Evolutionary conservation across 2,888 invertebrate species (phyloP), one percentile per base, ranked within the genome.

Genomic region (Hirudinaria manillensis): DNA sequence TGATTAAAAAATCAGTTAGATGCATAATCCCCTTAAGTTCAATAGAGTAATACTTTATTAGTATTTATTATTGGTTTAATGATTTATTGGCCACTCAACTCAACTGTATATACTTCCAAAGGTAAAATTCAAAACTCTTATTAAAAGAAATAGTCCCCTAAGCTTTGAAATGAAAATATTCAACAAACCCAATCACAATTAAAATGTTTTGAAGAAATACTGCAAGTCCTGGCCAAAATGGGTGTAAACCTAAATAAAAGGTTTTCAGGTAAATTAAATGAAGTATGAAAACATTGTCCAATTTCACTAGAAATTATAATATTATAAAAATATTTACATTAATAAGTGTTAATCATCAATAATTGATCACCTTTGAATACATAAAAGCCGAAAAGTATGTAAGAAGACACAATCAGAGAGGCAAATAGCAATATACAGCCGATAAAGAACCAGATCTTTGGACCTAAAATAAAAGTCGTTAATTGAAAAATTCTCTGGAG

Each of bases 391-490:
- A 61, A 68, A 4, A 68, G 36, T 68, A 68, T 68, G 68, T 68
- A 68, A 34, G 32, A 68, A 34, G 68, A 68, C 32, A 68, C 68
- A 34, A 68, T 68, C 1, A 68, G n/a, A n/a, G 68, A 68, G n/a
- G 68, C 68, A 68, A 68, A 68, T 10, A 68, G 36, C n/a, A 36
- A 34, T 6, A n/a, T 36, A 34, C 34, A 68, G 29, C 68, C 36
- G 13, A 68, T 34, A 34, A 68, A 68, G 36, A 68, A 68, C 68
- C 32, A 68, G 6, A 36, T 36, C 32, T 68, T 68, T 2, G 32
- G 36, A 68, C 68, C 68, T 68, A 10, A 7, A 61, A 61, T 29
- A 24, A 61, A 61, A 13, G 29, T 27, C 4, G n/a, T 27, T 29
- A 61, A 45, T 45, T 45, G 16, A 45, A 10, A 45, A 45, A 45